A percentile compares a stretch with the other conserved stretches of the same genome.
Conservation (phyloP, 2,797 vertebrate species). For the Coreius guichenoti region DNA sequence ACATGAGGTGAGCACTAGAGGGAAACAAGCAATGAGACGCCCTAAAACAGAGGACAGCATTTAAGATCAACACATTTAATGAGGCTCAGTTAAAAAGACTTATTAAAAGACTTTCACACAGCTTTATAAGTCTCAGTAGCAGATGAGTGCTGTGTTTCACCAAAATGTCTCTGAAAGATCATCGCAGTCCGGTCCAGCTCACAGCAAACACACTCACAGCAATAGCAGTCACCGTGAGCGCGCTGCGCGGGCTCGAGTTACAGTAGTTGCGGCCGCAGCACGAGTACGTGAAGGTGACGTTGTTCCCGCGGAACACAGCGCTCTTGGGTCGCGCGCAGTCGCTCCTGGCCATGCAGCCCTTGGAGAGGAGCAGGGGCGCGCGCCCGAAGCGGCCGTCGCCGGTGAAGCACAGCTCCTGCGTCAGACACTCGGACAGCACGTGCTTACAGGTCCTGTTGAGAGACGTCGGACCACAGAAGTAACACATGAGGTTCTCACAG, state of each 20-base stretch:
- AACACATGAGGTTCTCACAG: constrained; percentile 25
- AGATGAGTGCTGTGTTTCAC: background rate
- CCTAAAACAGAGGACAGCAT: background rate
- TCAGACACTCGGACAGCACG: constrained; percentile 46
- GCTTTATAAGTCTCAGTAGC: background rate
- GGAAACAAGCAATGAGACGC: too few species aligned
- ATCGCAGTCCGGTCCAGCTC: background rate
- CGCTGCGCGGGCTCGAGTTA: constrained; percentile 33
- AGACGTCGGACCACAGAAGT: constrained; percentile 39
- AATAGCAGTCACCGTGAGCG: background rate
- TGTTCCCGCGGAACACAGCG: constrained; percentile 33
- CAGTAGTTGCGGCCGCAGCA: constrained; percentile 50
- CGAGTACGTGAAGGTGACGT: constrained; percentile 43
- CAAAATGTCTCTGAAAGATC: background rate
- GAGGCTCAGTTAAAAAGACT: background rate
- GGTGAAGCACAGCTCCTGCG: constrained; percentile 45
- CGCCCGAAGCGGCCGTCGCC: constrained; percentile 38
- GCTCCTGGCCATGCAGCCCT: constrained; percentile 38
- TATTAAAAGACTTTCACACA: background rate
- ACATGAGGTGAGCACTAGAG: too few species aligned
- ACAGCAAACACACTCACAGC: constrained; percentile 1
- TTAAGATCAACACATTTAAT: background rate
- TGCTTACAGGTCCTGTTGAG: constrained; percentile 29
- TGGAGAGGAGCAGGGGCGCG: constrained; percentile 28
- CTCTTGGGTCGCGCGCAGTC: constrained; percentile 14